Base-by-base conservation (phyloP, 2,113 vertebrate genomes). In the Nerophis ophidion region DNA sequence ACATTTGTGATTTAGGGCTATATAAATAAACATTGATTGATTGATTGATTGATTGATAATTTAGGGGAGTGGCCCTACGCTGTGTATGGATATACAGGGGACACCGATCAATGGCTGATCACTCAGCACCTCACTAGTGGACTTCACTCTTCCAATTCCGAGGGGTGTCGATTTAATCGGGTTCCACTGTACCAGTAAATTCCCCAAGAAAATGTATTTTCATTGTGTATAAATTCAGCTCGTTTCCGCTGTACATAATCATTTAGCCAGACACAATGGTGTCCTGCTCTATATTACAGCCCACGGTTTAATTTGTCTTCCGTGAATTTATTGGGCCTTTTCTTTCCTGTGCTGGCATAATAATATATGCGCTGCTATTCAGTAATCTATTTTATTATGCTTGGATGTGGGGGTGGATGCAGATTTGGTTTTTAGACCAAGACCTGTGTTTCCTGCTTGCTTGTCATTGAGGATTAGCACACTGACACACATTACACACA, bases 381-480 rank as follows among this genome's bases (percentile, higher is more conserved):
- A 51, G 40, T 44, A 57, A 42, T 57, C n/a, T n/a, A 35, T 42
- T 16, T 42, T 42, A 26, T 51, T 46, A 57, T 47, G 66, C 42
- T 5, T 60, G 48, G 6, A 8, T 46, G 55, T 47, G 46, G 11
- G 42, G n/a, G 38, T 57, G 33, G n/a, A 16, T 40, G 50, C 45
- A n/a, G 57, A 51, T 46, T 48, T n/a, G 34, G 26, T 42, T 74
- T 79, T 58, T 52, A 61, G 38, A 71, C 53, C 65, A 57, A 63
- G 60, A 60, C 74, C 60, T 48, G 58, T 76, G 72, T 68, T 61
- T 78, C 57, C 50, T 55, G 65, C 51, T 60, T 12, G 8, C 61
- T 66, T 70, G 74, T 71, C 61, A 57, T 54, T 11, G 34, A 58
- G 74, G 83, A 83, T 85, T 83, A 83, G 54, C 83, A 83, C 83